Evolutionary conservation across 2,888 invertebrate species (phyloP), one percentile per base, ranked within the genome.

Genomic region (Pterobdella sp.): DNA sequence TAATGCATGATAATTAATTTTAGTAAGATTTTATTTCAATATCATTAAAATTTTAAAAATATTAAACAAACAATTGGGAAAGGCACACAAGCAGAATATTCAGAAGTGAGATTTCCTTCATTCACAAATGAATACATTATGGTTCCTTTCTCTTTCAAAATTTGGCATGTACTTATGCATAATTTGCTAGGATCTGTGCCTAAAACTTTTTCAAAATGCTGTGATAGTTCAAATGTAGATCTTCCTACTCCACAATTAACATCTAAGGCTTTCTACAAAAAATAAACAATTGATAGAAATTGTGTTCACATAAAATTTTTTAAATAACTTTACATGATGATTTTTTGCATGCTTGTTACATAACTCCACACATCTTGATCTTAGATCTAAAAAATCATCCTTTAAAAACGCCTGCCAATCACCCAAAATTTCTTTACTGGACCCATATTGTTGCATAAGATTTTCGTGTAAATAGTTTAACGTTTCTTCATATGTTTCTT

Each of bases 201-300:
- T 7, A 82, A 76, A 3, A 82, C 83, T 69, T 81, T 80, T 10
- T 79, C 76, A 76, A 82, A 81, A 26, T 72, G 73, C 36, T 78
- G 73, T 0, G 81, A 75, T 68, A 83, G 74, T 73, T 83, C 83
- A 79, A 83, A 83, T 0, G 80, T 76, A 66, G 82, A 80, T 60
- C 83, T 74, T 0, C 83, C 83, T 2, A 83, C 83, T 35, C 82
- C 82, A 79, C 83, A 83, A n/a, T 83, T 83, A 74, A 83, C 80
- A 74, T 83, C 82, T 64, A 83, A 75, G 3, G 81, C 82, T 75
- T 81, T 77, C n/a, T 74, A 77, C 18, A 80, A 79, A 34, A 78
- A 34, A 26, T 35, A 32, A 32, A 35, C 32, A 22, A 68, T 68
- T 10, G 10, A 14, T 64, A 64, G 14, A 64, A 64, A 18, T 22